phyloP scores from a whole-genome alignment of 2,797 vertebrate genomes.

The Parauchenoglanis punctatus region DNA sequence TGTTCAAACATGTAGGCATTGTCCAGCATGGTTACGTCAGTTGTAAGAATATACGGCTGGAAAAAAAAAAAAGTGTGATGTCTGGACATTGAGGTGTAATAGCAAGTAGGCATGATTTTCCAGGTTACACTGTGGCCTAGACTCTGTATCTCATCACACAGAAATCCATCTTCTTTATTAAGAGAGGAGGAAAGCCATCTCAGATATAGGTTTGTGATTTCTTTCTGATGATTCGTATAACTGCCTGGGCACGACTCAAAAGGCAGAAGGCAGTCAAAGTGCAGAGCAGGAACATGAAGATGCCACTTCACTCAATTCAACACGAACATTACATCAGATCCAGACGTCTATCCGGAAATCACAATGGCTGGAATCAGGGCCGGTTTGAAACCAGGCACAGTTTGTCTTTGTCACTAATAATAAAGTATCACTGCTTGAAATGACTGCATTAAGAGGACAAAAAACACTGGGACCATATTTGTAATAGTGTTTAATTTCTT shows the following conservation, averaged over 20 bases:
- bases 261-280: background rate
- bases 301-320: background rate
- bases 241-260: slow-evolving; percentile 17
- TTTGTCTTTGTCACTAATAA: background rate
- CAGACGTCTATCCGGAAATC: background rate
- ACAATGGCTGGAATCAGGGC: background rate
- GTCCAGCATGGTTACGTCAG: background rate
- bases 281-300: slow-evolving; percentile 9
- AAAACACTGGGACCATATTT: background rate
- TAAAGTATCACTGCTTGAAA: background rate
- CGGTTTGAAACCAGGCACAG: background rate
- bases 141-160: background rate
- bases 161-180: slow-evolving; percentile 28
- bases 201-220: slow-evolving; percentile 25
- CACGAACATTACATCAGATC: background rate
- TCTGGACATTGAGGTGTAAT: background rate
- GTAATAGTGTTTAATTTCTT: background rate
- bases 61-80: background rate
- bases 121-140: background rate
- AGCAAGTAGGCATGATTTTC: background rate
- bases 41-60: background rate
- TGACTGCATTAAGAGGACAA: background rate
- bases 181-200: background rate
- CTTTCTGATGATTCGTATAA: slow-evolving; percentile 32
- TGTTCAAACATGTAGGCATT: background rate